Evolutionary conservation across 2,113 vertebrate species (phyloP), one percentile per base, ranked within the genome.

Genomic region (Heteronetta atricapilla): DNA sequence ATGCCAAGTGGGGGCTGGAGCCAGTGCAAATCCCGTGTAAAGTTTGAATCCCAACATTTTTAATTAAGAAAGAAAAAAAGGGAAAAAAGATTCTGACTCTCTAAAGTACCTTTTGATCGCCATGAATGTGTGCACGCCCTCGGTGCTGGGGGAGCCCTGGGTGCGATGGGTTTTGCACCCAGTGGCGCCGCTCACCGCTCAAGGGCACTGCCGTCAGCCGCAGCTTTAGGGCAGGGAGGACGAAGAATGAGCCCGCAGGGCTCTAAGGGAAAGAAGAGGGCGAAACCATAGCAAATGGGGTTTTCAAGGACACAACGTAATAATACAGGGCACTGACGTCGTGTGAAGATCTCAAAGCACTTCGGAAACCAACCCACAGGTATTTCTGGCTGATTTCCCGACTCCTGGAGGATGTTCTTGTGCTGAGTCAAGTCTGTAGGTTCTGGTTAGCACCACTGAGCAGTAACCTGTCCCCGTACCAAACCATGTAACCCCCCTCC

Each of bases 41-140:
- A 97, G 93, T 97, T 96, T 82, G 95, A 95, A 88, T 95, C 78
- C 50, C 80, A 74, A 48, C 46, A 72, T 87, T 93, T 91, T 92
- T 96, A 94, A 94, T 93, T 95, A 75, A 89, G 25, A 23, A 72
- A 91, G 86, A 63, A 68, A 91, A 91, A 63, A 46, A 17, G 17
- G 25, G 44, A 34, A 13, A 8, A 25, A 23, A 60, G 4, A 76
- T 82, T 84, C 82, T 91, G 80, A 33, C 36, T 96, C 48, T 92
- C 62, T 79, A 64, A 88, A 91, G 55, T 63, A 80, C 59, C n/a
- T 89, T 96, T 87, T 82, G 85, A 93, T 81, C 62, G 70, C 44
- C 2, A 11, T 36, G 66, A 84, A 44, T 3, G 13, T 4, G 33
- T 4, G 22, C 55, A 62, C 8, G 26, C 62, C 88, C 75, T 44